These are phyloP conservation scores for Ochropacha duplaris DNA, from an alignment of 2,888 invertebrate species.

Conservation along the genomic window DNA sequence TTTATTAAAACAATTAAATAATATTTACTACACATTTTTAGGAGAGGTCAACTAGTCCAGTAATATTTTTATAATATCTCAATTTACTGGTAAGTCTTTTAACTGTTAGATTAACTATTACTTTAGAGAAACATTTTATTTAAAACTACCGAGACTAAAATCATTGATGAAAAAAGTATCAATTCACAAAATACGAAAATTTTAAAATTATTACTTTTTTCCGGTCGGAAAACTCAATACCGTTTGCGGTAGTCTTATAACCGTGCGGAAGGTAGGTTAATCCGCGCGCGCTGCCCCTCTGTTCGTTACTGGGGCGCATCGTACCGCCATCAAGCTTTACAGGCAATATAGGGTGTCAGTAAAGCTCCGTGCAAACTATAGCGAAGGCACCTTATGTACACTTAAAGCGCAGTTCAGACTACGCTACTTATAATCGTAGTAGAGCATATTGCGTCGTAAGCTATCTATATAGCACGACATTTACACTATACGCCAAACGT, in stretches of 20 bases:
- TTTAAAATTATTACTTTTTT: neutral
- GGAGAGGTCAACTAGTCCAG: neutral
- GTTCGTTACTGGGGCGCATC: slow-evolving; percentile 51
- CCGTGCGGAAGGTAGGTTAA: slow-evolving; percentile 23
- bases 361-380: slow-evolving; percentile 19
- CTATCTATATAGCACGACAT: too few relatives aligned
- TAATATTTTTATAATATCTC: neutral
- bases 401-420: too few relatives aligned
- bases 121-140: neutral
- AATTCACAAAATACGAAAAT: neutral
- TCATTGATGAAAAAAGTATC: neutral
- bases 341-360: slow-evolving; percentile 8
- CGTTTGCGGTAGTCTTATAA: slow-evolving; percentile 6
- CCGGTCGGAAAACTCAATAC: neutral
- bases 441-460: too few relatives aligned
- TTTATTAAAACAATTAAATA: neutral
- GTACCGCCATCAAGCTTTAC: slow-evolving; percentile 30
- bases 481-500: too few relatives aligned
- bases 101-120: neutral
- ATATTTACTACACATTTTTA: neutral
- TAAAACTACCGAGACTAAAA: neutral
- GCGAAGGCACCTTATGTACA: too few relatives aligned
- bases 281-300: slow-evolving; percentile 52
- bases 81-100: neutral
- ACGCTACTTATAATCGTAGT: too few relatives aligned